A percentile compares a stretch with the other conserved stretches of the same genome.
These are phyloP conservation scores for Euzophera pinguis DNA, from an alignment of 2,888 invertebrate genomes.

Conservation along the genomic window DNA sequence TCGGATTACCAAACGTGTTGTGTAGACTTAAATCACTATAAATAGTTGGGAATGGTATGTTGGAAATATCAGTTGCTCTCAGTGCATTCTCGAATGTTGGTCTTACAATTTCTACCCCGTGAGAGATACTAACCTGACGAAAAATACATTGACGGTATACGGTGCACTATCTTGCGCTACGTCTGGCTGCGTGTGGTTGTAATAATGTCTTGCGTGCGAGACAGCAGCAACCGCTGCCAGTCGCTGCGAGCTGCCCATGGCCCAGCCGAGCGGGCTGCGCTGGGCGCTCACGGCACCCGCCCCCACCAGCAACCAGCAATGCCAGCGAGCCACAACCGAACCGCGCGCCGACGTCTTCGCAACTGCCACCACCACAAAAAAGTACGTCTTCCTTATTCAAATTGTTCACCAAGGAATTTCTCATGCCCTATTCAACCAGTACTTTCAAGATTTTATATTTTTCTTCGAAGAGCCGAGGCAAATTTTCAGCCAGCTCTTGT, in stretches of 20 bases:
- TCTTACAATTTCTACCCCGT: too few species aligned
- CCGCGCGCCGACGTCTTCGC: slow-evolving; percentile 54
- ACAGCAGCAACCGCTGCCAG: slow-evolving; percentile 80
- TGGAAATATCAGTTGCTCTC: neutral
- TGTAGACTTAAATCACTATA: neutral
- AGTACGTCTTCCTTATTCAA: slow-evolving; percentile 23
- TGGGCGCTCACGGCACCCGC: slow-evolving; percentile 60
- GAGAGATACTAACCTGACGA: slow-evolving; percentile 84
- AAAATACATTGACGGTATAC: slow-evolving; percentile 82
- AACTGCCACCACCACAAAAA: slow-evolving; percentile 42
- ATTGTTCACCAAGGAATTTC: slow-evolving; percentile 21
- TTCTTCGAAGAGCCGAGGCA: neutral
- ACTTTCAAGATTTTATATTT: neutral
- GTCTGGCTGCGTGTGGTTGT: slow-evolving; percentile 70
- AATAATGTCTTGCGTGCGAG: slow-evolving; percentile 63
- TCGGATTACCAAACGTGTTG: neutral
- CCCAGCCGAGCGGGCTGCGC: slow-evolving; percentile 78
- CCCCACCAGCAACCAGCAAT: slow-evolving; percentile 58
- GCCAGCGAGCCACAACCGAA: slow-evolving; percentile 65
- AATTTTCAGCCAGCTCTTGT: slow-evolving; percentile 23
- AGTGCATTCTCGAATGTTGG: neutral
- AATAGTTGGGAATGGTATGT: neutral
- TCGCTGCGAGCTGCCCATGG: slow-evolving; percentile 84
- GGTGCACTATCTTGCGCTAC: slow-evolving; percentile 53
- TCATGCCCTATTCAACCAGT: slow-evolving; percentile 13